Percentiles rank a stretch among this genome's conserved stretches.
These are phyloP conservation scores for Saccostrea cuccullata DNA, from an alignment of 1,140 invertebrate species.

Conservation along the genomic window DNA sequence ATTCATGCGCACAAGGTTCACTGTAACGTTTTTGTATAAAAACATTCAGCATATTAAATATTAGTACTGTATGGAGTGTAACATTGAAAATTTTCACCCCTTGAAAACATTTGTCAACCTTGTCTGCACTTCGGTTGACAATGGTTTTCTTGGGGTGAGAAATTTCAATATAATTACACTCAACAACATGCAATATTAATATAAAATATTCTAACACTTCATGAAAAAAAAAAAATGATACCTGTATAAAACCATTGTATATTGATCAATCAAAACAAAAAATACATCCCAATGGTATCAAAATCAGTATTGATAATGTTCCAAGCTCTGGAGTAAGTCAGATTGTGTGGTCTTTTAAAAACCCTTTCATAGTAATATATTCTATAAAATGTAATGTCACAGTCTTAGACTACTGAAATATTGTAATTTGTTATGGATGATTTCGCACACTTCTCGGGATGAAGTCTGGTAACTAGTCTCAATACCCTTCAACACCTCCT, in stretches of 20 bases:
- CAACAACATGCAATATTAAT: no score
- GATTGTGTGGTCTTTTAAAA: neutral
- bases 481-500: conserved; percentile 73
- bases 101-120: no score
- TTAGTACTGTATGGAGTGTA: no score
- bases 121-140: no score
- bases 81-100: no score
- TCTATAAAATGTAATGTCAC: conserved; percentile 52
- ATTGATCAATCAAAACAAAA: neutral
- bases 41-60: no score
- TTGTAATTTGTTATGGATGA: conserved; percentile 73
- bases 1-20: no score
- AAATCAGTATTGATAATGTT: neutral
- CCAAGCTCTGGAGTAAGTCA: neutral
- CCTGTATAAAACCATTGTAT: neutral
- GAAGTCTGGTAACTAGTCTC: conserved; percentile 74
- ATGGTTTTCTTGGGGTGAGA: no score
- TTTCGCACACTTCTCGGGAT: conserved; percentile 72
- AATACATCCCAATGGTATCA: neutral
- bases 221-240: neutral
- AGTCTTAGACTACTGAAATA: conserved; percentile 72
- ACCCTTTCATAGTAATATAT: neutral
- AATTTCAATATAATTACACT: no score
- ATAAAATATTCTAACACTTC: no score
- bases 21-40: no score